Percentiles rank a stretch among this genome's conserved stretches.
phyloP scores from a whole-genome alignment of 1,140 invertebrate genomes.

The Magallana angulata region DNA sequence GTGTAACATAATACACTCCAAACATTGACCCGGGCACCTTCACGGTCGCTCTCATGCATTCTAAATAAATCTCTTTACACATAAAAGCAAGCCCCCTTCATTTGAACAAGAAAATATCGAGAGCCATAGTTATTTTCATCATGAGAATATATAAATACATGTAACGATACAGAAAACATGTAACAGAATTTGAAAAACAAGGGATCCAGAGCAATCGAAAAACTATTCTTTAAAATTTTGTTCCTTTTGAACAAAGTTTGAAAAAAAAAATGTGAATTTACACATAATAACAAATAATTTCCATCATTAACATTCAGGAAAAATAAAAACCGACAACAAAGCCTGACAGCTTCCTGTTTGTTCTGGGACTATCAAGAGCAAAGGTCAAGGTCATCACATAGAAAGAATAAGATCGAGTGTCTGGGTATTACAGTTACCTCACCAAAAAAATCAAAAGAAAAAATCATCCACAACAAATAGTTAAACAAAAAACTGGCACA shows the following conservation, averaged over 20 bases:
- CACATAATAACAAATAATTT: background rate
- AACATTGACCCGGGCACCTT: too few relatives aligned
- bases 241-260: conserved; percentile 20
- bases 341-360: background rate
- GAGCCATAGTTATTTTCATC: too few relatives aligned
- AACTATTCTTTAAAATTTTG: conserved; percentile 6
- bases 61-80: too few relatives aligned
- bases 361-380: conserved; percentile 23
- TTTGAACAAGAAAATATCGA: too few relatives aligned
- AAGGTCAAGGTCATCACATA: conserved; percentile 20
- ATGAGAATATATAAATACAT: too few relatives aligned
- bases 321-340: background rate
- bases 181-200: background rate
- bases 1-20: background rate
- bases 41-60: too few relatives aligned
- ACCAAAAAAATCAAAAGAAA: background rate
- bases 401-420: background rate
- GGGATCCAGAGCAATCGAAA: conserved; percentile 3
- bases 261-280: background rate
- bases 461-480: conserved; percentile 23
- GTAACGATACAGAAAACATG: too few relatives aligned
- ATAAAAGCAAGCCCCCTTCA: too few relatives aligned
- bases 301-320: conserved; percentile 1
- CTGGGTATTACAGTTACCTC: background rate
- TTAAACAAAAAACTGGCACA: conserved; percentile 35